These are phyloP conservation scores for Ctenomys sociabilis DNA, from an alignment of 2,113 vertebrate species.

Conservation along the genomic window DNA sequence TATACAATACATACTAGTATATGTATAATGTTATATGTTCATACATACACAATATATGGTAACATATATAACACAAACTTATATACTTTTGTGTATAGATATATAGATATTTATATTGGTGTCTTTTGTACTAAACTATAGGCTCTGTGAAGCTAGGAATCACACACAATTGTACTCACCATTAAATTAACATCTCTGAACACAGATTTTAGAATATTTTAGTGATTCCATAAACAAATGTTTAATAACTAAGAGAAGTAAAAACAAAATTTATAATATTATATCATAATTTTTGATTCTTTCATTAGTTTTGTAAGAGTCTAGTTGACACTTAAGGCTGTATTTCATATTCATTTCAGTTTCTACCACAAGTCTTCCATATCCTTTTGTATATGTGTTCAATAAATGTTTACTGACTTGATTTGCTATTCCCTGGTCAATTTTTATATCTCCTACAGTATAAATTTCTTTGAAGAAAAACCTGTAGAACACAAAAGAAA, in stretches of 20 bases:
- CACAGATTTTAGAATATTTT: neutral
- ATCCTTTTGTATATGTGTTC: neutral
- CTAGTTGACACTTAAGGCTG: neutral
- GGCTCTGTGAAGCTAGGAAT: neutral
- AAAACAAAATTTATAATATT: neutral
- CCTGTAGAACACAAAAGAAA: constrained; percentile 30
- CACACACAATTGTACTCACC: neutral
- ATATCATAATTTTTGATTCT: neutral
- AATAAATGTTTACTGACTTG: constrained; percentile 31
- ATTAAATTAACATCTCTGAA: neutral
- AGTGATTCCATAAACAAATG: neutral
- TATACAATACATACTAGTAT: no score
- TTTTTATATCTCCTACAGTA: neutral
- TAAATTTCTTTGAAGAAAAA: constrained; percentile 50
- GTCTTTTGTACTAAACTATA: neutral
- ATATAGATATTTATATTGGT: no score
- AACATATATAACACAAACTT: no score
- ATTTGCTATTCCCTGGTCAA: constrained; percentile 11
- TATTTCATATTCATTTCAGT: neutral
- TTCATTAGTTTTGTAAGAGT: neutral
- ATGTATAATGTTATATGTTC: no score
- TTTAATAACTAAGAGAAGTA: neutral
- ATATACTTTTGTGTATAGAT: no score
- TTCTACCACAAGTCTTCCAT: neutral
- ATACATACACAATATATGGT: no score